A percentile compares a stretch with the other conserved stretches of the same genome.
Conservation (phyloP, 2,797 vertebrate species). For the Setipinna tenuifilis region DNA sequence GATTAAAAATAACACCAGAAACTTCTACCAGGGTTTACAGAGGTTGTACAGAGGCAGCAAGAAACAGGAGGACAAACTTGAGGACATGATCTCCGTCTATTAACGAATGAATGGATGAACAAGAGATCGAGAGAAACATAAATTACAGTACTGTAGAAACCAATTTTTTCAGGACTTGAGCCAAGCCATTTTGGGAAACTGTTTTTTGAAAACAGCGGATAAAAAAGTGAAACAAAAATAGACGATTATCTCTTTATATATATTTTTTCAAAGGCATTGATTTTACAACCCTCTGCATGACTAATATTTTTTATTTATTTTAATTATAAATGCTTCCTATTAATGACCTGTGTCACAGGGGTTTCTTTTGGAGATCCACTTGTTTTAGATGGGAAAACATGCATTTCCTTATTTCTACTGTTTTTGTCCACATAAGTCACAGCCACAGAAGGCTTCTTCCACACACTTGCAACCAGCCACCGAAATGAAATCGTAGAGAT, state of each 20-base stretch:
- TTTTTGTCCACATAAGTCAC: slow-evolving; percentile 11
- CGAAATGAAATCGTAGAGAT: slow-evolving; percentile 68
- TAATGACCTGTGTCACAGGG: slow-evolving; percentile 71
- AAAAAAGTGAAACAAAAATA: slow-evolving; percentile 65
- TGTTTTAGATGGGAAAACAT: slow-evolving; percentile 45
- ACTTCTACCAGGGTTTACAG: slow-evolving; percentile 42
- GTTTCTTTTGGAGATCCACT: slow-evolving; percentile 56
- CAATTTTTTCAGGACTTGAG: slow-evolving; percentile 62
- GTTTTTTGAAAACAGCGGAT: slow-evolving; percentile 77
- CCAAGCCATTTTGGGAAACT: slow-evolving; percentile 70
- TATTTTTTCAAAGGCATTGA: slow-evolving; percentile 40
- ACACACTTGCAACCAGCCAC: slow-evolving; percentile 70
- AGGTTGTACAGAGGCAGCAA: slow-evolving; percentile 44
- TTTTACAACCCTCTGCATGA: slow-evolving; percentile 45
- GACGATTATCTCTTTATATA: slow-evolving; percentile 39
- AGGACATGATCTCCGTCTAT: slow-evolving; percentile 55
- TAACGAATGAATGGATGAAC: slow-evolving; percentile 63
- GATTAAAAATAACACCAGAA: slow-evolving; percentile 60
- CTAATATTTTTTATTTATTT: slow-evolving; percentile 55
- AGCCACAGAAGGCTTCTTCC: slow-evolving; percentile 2
- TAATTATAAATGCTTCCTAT: slow-evolving; percentile 74
- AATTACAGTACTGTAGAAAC: slow-evolving; percentile 48
- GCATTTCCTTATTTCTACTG: slow-evolving; percentile 48
- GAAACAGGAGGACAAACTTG: slow-evolving; percentile 42
- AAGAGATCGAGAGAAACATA: slow-evolving; percentile 48